phyloP scores from a whole-genome alignment of 2,888 invertebrate genomes.

The Hyles lineata region DNA sequence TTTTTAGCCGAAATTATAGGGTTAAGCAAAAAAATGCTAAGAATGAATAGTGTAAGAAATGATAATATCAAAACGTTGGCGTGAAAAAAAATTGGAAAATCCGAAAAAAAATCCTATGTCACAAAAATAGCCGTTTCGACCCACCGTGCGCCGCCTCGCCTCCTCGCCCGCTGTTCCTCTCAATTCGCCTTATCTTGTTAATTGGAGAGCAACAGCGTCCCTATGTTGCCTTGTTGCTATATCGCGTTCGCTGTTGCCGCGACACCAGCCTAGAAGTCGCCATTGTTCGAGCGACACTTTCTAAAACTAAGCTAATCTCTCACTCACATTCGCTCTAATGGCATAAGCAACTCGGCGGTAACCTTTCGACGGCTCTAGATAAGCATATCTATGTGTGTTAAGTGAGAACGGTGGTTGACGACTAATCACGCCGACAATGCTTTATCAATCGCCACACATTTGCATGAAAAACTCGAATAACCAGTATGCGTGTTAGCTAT shows the following conservation, averaged over 20 bases:
- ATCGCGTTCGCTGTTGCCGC: conserved; percentile 62
- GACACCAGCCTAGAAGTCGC: conserved; percentile 57
- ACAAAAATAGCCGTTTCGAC: too few relatives aligned
- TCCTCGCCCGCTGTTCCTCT: conserved; percentile 55
- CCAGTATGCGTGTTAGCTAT: too few relatives aligned
- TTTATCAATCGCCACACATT: neutral
- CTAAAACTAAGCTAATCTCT: conserved; percentile 65
- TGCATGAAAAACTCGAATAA: too few relatives aligned
- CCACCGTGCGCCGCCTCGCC: neutral
- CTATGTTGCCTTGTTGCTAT: conserved; percentile 60
- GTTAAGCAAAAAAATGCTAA: too few relatives aligned
- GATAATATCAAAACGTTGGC: too few relatives aligned
- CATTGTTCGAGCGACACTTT: conserved; percentile 79
- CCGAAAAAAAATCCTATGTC: too few relatives aligned
- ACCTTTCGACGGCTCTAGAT: conserved; percentile 31
- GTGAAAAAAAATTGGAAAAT: too few relatives aligned
- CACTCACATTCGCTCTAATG: conserved; percentile 68
- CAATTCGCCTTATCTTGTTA: conserved; percentile 61
- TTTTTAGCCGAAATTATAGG: too few relatives aligned
- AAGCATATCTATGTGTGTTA: conserved; percentile 20
- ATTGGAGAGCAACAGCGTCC: conserved; percentile 63
- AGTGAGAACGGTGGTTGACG: neutral
- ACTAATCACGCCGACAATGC: neutral
- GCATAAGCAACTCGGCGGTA: conserved; percentile 55
- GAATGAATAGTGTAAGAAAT: too few relatives aligned